Evolutionary conservation across 2,113 vertebrate genomes (phyloP), one percentile per base, ranked within the genome.

Genomic region (Pseudopodoces humilis): DNA sequence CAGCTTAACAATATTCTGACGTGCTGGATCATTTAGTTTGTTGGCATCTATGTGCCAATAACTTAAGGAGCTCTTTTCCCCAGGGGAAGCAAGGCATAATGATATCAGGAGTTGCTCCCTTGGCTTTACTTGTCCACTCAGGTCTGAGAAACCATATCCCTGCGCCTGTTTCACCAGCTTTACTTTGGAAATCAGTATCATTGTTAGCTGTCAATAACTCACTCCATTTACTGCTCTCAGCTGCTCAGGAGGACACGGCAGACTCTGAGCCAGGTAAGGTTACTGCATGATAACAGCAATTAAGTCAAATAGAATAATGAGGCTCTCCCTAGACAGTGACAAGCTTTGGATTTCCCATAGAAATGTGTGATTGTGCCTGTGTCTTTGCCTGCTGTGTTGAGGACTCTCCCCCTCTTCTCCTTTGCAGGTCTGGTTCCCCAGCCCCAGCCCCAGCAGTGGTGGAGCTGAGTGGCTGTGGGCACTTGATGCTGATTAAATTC

Each of bases 401-500:
- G 1, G 79, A 47, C 74, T 95, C 92, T 95, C 92, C 83, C 90
- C 82, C 82, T 91, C 59, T 86, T 70, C 96, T 87, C 60, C 67
- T 95, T 86, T 0, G 0, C 80, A 85, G 85, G 76, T 88, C 90
- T 86, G 87, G 71, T 30, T 85, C 88, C 94, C 93, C 79, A 70
- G 83, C 76, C 77, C 64, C 68, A 95, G 78, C 92, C 72, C 85
- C 82, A 90, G 76, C 67, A 6, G 92, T 95, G 94, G 95, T 94
- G 86, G 94, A 96, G 96, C 94, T 92, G 91, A 92, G 94, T 72
- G 96, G 97, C 97, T 97, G 96, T 97, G 97, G 97, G 97, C 95
- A 97, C 96, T 97, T 75, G 90, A 86, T 96, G 95, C 96, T 98
- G 97, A 98, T 98, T 97, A 97, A 96, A 97, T 98, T 98, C 96